Evolutionary conservation across 2,113 vertebrate genomes (phyloP).

Genomic region (Malurus elegans): DNA sequence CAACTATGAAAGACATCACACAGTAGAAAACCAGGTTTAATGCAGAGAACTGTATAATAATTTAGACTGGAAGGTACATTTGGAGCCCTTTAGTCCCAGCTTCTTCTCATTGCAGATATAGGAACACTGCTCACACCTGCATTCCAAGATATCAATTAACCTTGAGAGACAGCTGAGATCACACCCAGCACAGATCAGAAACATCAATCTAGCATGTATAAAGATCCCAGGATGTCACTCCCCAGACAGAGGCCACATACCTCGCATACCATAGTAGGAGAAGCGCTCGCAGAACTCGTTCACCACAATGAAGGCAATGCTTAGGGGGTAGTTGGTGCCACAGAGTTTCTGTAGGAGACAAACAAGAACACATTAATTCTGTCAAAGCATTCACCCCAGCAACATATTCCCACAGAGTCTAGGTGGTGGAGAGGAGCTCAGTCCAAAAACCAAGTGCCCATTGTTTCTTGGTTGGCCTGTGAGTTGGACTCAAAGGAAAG

Average conservation of each 20-base stretch:
- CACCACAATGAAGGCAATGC: constrained; percentile 94
- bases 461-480: not conserved
- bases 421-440: not conserved
- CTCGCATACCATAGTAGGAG: constrained; percentile 99
- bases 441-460: not conserved
- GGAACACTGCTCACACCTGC: not conserved
- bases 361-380: not conserved
- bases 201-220: not conserved
- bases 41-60: not conserved
- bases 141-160: not conserved
- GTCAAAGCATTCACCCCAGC: not conserved
- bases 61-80: not conserved
- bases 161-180: not conserved
- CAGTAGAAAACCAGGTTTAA: not conserved
- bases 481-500: not conserved
- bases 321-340: constrained; percentile 91
- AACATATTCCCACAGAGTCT: not conserved
- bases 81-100: not conserved
- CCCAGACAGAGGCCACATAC: constrained; percentile 67
- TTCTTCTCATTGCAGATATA: not conserved
- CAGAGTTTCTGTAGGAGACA: constrained; percentile 82
- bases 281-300: constrained; percentile 98
- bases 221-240: not conserved
- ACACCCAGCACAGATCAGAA: not conserved
- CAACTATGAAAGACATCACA: not conserved